Conservation (phyloP, 2,797 vertebrate species). For the Phalloptychus januarius region DNA sequence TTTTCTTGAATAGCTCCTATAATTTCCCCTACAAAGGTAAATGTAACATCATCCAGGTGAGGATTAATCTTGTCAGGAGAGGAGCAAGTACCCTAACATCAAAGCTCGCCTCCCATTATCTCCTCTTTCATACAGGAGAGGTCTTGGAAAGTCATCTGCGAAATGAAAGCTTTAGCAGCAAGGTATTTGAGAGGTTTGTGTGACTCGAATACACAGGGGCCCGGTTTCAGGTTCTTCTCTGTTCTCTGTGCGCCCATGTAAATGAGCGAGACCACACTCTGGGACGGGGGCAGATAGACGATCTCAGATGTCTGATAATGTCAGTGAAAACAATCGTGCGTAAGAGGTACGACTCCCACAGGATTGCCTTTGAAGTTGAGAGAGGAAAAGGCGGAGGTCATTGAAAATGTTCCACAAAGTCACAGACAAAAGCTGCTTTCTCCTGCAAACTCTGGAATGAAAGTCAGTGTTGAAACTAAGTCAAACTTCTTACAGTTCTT, state of each 20-base stretch:
- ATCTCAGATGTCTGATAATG: conserved; percentile 77
- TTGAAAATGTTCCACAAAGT: conserved; percentile 48
- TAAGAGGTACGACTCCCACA: conserved; percentile 56
- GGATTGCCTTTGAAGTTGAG: conserved; percentile 68
- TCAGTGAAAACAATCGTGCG: conserved; percentile 68
- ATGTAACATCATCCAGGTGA: conserved; percentile 50
- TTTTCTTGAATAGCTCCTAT: conserved; percentile 13
- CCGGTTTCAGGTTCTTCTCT: conserved; percentile 66
- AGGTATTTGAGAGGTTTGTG: conserved; percentile 58
- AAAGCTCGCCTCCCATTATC: conserved; percentile 62
- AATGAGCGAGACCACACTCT: conserved; percentile 66
- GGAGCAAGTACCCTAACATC: conserved; percentile 71
- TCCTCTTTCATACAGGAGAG: conserved; percentile 69
- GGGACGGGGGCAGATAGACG: conserved; percentile 40
- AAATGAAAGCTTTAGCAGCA: conserved; percentile 77
- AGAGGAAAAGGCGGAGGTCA: conserved; percentile 31
- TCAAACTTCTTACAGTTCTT: neutral
- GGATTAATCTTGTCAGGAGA: conserved; percentile 60
- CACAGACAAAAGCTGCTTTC: conserved; percentile 26
- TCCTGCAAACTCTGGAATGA: conserved; percentile 7
- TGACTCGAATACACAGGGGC: conserved; percentile 47
- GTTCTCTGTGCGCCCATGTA: conserved; percentile 57
- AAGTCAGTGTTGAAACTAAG: neutral
- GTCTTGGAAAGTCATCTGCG: conserved; percentile 50
- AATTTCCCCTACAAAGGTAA: conserved; percentile 48